A percentile compares a stretch with the other conserved stretches of the same genome.
phyloP scores from a whole-genome alignment of 2,888 invertebrate genomes.

The Pecten maximus region DNA sequence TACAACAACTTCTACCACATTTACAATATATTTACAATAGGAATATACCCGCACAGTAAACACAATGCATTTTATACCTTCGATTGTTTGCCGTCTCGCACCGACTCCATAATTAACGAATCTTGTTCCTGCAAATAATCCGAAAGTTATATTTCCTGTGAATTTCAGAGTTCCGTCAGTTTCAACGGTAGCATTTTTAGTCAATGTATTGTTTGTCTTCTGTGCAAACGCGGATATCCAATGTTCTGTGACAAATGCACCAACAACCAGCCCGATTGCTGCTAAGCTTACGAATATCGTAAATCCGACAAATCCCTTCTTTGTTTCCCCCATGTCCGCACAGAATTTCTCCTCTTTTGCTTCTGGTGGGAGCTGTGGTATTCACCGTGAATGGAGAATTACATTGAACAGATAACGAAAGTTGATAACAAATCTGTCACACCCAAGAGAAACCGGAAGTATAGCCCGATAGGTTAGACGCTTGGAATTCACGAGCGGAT shows the following conservation, averaged over 20 bases:
- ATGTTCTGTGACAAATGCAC: constrained; percentile 91
- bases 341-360: constrained; percentile 63
- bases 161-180: constrained; percentile 54
- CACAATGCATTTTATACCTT: constrained; percentile 65
- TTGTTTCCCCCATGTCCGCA: constrained; percentile 87
- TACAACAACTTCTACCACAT: no score
- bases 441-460: constrained; percentile 19
- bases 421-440: constrained; percentile 33
- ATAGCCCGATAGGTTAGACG: neutral
- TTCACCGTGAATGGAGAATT: neutral
- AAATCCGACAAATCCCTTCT: constrained; percentile 90
- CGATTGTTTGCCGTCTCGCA: constrained; percentile 89
- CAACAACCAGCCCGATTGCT: constrained; percentile 90
- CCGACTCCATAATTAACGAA: constrained; percentile 92
- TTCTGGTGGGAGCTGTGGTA: neutral
- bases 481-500: neutral
- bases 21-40: constrained; percentile 87
- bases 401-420: constrained; percentile 10
- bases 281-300: constrained; percentile 91
- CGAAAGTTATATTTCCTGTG: constrained; percentile 85
- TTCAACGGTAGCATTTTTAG: constrained; percentile 35
- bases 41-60: no score
- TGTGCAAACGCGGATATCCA: constrained; percentile 91
- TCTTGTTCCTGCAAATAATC: constrained; percentile 93
- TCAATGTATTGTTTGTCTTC: constrained; percentile 82